Evolutionary conservation across 2,888 invertebrate genomes (phyloP).

Genomic region (Halocaridina rubra): DNA sequence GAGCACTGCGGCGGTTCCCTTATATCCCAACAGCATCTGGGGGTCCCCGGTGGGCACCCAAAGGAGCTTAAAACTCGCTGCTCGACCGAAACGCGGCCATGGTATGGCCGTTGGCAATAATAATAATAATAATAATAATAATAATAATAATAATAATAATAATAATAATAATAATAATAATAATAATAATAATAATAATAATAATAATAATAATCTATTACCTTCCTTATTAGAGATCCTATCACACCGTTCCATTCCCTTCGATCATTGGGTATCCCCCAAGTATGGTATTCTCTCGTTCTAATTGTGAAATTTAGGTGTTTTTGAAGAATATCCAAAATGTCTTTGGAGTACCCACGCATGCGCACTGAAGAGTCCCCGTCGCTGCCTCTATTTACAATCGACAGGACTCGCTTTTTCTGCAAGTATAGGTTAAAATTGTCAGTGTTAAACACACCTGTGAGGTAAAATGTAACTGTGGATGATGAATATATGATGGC

Average conservation of each 20-base stretch:
- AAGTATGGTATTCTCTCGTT: not conserved
- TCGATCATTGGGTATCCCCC: not conserved
- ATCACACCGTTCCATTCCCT: conserved; percentile 19
- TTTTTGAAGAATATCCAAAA: conserved; percentile 3
- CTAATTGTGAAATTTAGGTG: conserved; percentile 6
- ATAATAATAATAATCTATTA: no score
- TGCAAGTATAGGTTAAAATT: not conserved
- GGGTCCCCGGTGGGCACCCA: no score
- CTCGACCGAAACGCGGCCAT: no score
- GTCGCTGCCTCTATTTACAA: not conserved
- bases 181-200: no score
- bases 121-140: no score
- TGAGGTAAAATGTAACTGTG: not conserved
- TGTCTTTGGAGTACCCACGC: not conserved
- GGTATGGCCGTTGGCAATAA: no score
- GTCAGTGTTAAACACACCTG: not conserved
- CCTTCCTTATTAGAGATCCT: conserved; percentile 15
- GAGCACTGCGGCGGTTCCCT: no score
- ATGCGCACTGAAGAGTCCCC: not conserved
- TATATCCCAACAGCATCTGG: no score
- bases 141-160: no score
- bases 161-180: no score
- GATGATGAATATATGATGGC: not conserved
- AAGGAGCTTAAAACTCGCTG: no score
- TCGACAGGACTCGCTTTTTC: conserved; percentile 17